Evolutionary conservation across 1,140 invertebrate species (phyloP).

Genomic region (Musca vetustissima): DNA sequence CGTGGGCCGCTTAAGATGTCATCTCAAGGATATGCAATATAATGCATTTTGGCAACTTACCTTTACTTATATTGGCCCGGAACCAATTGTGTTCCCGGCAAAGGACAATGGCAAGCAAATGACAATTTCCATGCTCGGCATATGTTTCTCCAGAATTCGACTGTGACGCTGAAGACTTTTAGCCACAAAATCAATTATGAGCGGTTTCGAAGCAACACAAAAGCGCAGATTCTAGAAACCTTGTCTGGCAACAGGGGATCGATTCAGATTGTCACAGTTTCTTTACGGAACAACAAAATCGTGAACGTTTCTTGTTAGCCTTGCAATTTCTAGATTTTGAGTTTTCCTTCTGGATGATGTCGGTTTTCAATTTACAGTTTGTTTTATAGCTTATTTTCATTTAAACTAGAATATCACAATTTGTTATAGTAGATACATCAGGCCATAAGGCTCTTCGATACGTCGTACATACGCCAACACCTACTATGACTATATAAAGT

Average conservation of each 20-base stretch:
- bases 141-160: not conserved
- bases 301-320: not conserved
- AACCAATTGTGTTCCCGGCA: not conserved
- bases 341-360: no score
- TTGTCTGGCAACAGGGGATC: not conserved
- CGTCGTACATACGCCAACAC: no score
- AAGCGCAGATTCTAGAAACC: not conserved
- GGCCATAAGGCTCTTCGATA: no score
- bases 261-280: not conserved
- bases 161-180: not conserved
- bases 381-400: no score
- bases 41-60: not conserved
- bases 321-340: no score
- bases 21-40: not conserved
- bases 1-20: not conserved
- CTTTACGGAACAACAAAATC: not conserved
- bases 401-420: no score
- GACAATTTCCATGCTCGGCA: not conserved
- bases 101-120: not conserved
- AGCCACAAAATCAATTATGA: constrained; percentile 17
- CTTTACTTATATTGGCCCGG: not conserved
- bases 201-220: not conserved
- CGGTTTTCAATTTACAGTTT: no score
- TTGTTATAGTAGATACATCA: no score
- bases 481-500: no score